Evolutionary conservation across 92 coral and sea anemone genomes (phyloP).

Genomic region (Epizoanthus illoricatus): DNA sequence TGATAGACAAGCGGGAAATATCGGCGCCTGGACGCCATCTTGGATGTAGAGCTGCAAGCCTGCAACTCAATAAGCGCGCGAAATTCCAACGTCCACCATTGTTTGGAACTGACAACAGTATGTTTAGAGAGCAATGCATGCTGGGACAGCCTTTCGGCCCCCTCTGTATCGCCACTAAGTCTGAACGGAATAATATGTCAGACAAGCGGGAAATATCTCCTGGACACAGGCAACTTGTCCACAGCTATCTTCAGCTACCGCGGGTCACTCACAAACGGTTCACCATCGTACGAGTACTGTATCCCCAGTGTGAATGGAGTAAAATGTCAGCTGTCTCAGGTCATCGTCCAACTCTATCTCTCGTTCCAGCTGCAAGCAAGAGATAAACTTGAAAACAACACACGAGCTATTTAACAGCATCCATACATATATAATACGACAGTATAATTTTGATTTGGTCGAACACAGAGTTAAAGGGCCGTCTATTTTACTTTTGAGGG

Average conservation of each 20-base stretch:
- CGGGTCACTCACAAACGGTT: background rate
- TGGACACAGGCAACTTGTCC: background rate
- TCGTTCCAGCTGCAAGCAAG: slow-evolving; percentile 67
- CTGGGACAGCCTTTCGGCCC: too few species aligned
- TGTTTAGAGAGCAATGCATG: too few species aligned
- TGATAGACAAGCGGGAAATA: background rate
- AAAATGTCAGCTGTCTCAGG: slow-evolving; percentile 80
- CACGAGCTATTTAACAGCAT: too few species aligned
- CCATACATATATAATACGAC: background rate
- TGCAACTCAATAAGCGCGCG: too few species aligned
- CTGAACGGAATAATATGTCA: too few species aligned
- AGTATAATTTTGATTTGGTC: too few species aligned
- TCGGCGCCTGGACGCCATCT: background rate
- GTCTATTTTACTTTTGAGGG: too few species aligned
- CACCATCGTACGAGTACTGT: slow-evolving; percentile 81
- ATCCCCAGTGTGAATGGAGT: slow-evolving; percentile 84
- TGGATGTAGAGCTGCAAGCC: too few species aligned
- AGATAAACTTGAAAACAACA: background rate
- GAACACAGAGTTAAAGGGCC: too few species aligned
- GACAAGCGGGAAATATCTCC: background rate
- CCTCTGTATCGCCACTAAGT: too few species aligned
- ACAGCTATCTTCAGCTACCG: background rate
- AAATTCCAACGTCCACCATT: too few species aligned
- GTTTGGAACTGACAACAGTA: too few species aligned
- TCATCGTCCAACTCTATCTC: slow-evolving; percentile 90